Base-by-base conservation (phyloP, 1,140 invertebrate species). In the Dinoponera quadriceps region DNA sequence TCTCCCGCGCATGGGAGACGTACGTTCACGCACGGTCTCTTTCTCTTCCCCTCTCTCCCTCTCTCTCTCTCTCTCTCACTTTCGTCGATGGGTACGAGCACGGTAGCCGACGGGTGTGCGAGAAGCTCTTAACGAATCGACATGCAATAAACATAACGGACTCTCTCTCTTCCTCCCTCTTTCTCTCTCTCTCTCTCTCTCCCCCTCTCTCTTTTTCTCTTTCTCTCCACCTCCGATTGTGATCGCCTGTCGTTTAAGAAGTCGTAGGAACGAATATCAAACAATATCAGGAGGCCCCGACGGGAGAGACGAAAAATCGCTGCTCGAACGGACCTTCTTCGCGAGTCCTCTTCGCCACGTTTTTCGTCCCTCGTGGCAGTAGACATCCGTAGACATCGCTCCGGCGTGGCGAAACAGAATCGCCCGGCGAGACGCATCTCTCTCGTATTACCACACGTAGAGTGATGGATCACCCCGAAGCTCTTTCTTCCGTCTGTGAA, bases 381-480 rank as follows among this genome's bases (percentile, higher is more conserved):
- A 25, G 33, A 77, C 20, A 55, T 77, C 51, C 22, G 59, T 11
- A 18, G n/a, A 33, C 22, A 20, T 59, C 29, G 22, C 49, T 38
- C 16, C 38, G 54, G 48, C 66, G 22, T 33, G 13, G 25, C 29
- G 59, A 69, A 83, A 83, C 20, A 55, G 55, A 75, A 71, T 68
- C 51, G 27, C 27, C 20, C 49, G 38, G 14, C 54, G n/a, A 54
- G 27, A 38, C 44, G 69, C 57, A 38, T 57, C 33, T 68, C 33
- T 68, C 48, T 77, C 51, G 29, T 63, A 60, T 73, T 73, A 62
- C 71, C 78, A 73, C 80, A 83, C 85, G 80, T 62, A 55, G 72
- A 83, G 80, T 85, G 71, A 54, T 81, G 74, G 85, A 86, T 87
- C 72, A 86, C 48, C 71, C 74, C 22, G 59, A 80, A 84, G 81